These are phyloP conservation scores for Ammodytes dubius DNA, from an alignment of 2,113 vertebrate genomes.

Conservation along the genomic window DNA sequence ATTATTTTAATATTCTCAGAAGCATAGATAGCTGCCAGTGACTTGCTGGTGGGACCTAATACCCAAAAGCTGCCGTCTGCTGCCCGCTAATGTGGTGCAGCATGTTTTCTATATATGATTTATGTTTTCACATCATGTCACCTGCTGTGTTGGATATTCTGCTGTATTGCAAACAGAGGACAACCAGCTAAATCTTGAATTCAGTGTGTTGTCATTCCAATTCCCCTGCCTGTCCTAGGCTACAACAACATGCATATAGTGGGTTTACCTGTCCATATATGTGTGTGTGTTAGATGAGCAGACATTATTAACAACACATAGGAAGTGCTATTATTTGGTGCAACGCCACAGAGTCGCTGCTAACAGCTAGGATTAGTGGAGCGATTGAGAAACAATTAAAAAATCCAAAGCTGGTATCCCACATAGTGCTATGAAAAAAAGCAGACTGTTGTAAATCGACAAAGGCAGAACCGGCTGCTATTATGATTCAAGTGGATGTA, in stretches of 20 bases:
- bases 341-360: not conserved
- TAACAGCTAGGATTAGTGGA: not conserved
- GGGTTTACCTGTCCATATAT: not conserved
- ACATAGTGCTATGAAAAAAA: not conserved
- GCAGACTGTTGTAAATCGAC: too few relatives aligned
- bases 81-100: too few relatives aligned
- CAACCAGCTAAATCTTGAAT: not conserved
- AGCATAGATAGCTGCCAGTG: too few relatives aligned
- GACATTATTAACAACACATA: not conserved
- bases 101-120: too few relatives aligned
- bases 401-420: not conserved
- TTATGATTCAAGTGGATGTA: not conserved
- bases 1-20: too few relatives aligned
- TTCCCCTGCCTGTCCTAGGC: not conserved
- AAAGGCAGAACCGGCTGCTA: not conserved
- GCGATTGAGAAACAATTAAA: too few relatives aligned
- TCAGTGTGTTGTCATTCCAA: not conserved
- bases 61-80: too few relatives aligned
- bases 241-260: not conserved
- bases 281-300: not conserved
- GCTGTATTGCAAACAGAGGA: not conserved
- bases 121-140: not conserved
- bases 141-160: not conserved
- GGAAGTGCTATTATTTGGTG: too few relatives aligned
- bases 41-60: too few relatives aligned